A percentile compares a stretch with the other conserved stretches of the same genome.
These are phyloP conservation scores for Hylaeus volcanicus DNA, from an alignment of 1,140 invertebrate species.

Conservation along the genomic window DNA sequence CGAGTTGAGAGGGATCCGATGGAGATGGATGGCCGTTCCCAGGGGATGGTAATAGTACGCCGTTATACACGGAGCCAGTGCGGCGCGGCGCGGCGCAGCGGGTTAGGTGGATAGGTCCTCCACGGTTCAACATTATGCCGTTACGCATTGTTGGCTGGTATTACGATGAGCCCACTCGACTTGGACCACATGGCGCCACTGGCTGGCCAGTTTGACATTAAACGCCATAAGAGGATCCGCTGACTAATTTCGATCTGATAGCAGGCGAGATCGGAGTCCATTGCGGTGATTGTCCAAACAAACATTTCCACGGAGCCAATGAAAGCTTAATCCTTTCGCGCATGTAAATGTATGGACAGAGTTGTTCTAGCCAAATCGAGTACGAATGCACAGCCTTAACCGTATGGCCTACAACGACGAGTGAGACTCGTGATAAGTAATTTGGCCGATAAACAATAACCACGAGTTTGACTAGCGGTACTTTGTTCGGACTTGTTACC, in stretches of 20 bases:
- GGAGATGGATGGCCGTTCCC: slow-evolving; percentile 78
- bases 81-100: background rate
- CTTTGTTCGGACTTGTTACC: no score
- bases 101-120: slow-evolving; percentile 60
- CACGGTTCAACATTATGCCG: slow-evolving; percentile 66
- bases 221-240: slow-evolving; percentile 40
- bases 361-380: no score
- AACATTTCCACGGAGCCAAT: background rate
- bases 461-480: no score
- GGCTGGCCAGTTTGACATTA: slow-evolving; percentile 63
- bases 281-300: background rate
- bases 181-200: slow-evolving; percentile 74
- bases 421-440: no score
- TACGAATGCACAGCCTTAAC: no score
- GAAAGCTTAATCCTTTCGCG: no score
- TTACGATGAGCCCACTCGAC: slow-evolving; percentile 78
- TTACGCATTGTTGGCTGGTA: slow-evolving; percentile 70
- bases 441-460: no score
- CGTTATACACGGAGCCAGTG: slow-evolving; percentile 49
- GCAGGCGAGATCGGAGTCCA: background rate
- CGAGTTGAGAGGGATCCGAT: slow-evolving; percentile 77
- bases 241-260: slow-evolving; percentile 38
- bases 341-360: no score
- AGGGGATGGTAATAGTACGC: slow-evolving; percentile 75
- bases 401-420: no score